Percentiles rank a stretch among this genome's conserved stretches.
phyloP scores from a whole-genome alignment of 2,888 invertebrate genomes.

The Athalia rosae region DNA sequence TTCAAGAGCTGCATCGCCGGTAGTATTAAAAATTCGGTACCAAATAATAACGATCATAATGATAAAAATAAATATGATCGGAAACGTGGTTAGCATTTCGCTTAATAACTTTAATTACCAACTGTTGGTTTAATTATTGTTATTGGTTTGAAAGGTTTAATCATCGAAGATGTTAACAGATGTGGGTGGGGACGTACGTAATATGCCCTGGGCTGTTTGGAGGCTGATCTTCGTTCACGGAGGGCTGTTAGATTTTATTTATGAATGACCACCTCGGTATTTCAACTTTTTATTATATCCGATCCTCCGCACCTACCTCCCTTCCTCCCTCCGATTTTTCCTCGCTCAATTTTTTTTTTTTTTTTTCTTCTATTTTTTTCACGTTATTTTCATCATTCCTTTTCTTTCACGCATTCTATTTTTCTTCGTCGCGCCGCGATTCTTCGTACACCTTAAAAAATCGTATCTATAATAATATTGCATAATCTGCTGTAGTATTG shows the following conservation, averaged over 20 bases:
- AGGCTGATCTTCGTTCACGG: conserved; percentile 15
- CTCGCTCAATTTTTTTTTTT: too few relatives aligned
- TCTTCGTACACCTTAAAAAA: conserved; percentile 38
- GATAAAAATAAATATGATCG: not conserved
- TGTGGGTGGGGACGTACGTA: conserved; percentile 39
- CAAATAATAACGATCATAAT: not conserved
- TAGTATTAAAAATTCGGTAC: not conserved
- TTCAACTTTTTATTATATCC: conserved; percentile 20
- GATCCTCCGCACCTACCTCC: not conserved
- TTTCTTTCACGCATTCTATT: too few relatives aligned
- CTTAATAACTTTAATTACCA: conserved; percentile 46
- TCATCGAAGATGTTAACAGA: conserved; percentile 47
- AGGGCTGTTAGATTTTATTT: conserved; percentile 41
- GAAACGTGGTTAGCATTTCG: not conserved
- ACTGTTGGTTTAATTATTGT: conserved; percentile 44
- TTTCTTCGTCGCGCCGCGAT: too few relatives aligned
- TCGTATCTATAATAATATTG: not conserved
- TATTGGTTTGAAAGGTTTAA: conserved; percentile 45
- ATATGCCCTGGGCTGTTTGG: conserved; percentile 2
- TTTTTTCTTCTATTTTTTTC: too few relatives aligned
- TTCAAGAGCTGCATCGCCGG: too few relatives aligned
- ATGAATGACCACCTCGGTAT: conserved; percentile 42
- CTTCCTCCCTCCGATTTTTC: not conserved
- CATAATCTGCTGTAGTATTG: too few relatives aligned
- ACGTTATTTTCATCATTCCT: too few relatives aligned